phyloP scores from a whole-genome alignment of 2,888 invertebrate species.

The Drosophila paramelanica region DNA sequence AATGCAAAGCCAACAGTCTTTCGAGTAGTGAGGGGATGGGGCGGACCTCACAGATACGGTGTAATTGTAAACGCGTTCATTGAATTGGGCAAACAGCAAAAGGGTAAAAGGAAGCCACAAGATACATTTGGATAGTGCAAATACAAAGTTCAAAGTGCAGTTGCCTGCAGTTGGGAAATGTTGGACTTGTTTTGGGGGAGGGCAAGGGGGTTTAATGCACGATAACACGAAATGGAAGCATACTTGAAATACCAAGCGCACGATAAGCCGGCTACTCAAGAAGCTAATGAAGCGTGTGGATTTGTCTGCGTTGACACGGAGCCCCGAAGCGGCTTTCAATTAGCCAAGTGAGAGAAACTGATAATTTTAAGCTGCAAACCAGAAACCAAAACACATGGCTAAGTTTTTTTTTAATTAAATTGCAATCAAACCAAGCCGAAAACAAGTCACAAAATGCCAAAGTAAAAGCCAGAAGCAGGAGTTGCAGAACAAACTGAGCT shows the following conservation, averaged over 20 bases:
- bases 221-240: constrained; percentile 43
- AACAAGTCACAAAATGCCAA: constrained; percentile 25
- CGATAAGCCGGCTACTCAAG: constrained; percentile 41
- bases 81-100: constrained; percentile 64
- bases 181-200: constrained; percentile 43
- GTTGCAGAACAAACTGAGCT: not conserved
- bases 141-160: constrained; percentile 68
- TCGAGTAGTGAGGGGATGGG: not conserved
- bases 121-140: constrained; percentile 39
- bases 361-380: constrained; percentile 30
- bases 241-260: constrained; percentile 45
- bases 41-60: constrained; percentile 20
- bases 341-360: constrained; percentile 25
- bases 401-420: constrained; percentile 63
- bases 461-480: not conserved
- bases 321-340: constrained; percentile 10
- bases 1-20: constrained; percentile 19
- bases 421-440: constrained; percentile 40
- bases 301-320: constrained; percentile 27
- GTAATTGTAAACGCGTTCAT: constrained; percentile 43
- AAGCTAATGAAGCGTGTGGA: constrained; percentile 47
- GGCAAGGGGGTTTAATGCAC: constrained; percentile 62
- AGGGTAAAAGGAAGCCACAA: constrained; percentile 48
- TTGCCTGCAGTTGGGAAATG: constrained; percentile 14
- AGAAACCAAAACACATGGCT: constrained; percentile 20